Percentiles rank a stretch among this genome's conserved stretches.
phyloP scores from a whole-genome alignment of 1,140 invertebrate genomes.

The Whitmania pigra region DNA sequence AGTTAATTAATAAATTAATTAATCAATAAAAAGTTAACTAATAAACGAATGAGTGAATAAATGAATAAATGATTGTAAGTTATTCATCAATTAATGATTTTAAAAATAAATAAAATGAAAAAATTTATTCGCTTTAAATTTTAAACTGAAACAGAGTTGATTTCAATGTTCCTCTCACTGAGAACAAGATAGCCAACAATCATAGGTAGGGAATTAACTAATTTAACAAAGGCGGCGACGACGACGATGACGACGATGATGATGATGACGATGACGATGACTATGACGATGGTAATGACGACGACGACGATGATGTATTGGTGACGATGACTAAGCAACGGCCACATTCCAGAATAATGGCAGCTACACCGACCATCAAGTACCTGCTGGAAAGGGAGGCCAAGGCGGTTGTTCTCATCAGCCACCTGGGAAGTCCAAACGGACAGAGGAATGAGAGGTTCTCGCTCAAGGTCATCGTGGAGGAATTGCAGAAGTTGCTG shows the following conservation, averaged over 20 bases:
- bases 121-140: not conserved
- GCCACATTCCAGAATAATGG: slow-evolving; percentile 61
- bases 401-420: slow-evolving; percentile 88
- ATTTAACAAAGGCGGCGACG: no score
- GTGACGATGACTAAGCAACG: not conserved
- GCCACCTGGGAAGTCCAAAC: slow-evolving; percentile 91
- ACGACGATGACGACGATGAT: not conserved
- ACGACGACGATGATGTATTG: not conserved
- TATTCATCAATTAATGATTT: no score
- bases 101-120: not conserved
- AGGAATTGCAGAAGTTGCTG: slow-evolving; percentile 73
- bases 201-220: no score
- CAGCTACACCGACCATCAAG: slow-evolving; percentile 81
- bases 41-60: no score
- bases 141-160: not conserved
- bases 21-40: no score
- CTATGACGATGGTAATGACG: not conserved
- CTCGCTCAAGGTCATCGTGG: slow-evolving; percentile 77
- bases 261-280: not conserved
- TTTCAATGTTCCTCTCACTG: no score
- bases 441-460: slow-evolving; percentile 70
- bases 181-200: not conserved
- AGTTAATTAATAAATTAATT: no score
- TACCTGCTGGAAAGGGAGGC: slow-evolving; percentile 84
- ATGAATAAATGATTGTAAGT: no score